Conservation (phyloP, 2,797 vertebrate genomes). For the Lepidocolaptes lacrymiger region DNA sequence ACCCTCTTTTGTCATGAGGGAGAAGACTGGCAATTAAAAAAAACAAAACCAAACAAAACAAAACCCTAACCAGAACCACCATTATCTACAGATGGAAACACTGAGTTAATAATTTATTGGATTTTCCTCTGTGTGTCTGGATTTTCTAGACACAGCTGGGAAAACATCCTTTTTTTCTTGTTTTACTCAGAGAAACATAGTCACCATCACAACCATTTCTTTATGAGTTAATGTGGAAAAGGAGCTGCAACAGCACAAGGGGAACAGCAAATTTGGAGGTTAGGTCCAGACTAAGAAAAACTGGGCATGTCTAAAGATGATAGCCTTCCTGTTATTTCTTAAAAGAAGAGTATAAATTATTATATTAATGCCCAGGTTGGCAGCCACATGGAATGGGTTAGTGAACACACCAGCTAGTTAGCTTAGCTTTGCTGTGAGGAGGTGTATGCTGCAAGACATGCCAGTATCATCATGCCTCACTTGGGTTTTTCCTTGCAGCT, state of each 20-base stretch:
- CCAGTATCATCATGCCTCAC: not conserved
- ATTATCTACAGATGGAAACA: slow-evolving; percentile 3
- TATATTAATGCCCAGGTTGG: not conserved
- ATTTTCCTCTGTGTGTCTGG: not conserved
- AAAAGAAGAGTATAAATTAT: not conserved
- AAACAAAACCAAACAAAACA: too few relatives aligned
- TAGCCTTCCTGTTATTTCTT: not conserved
- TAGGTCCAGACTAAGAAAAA: not conserved
- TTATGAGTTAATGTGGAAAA: not conserved
- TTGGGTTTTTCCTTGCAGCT: not conserved
- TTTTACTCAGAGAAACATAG: not conserved
- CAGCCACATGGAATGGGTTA: not conserved
- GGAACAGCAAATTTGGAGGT: not conserved
- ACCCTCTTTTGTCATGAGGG: not conserved
- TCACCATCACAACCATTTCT: not conserved
- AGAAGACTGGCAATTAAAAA: not conserved
- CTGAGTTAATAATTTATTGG: slow-evolving; percentile 19
- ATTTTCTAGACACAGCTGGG: not conserved
- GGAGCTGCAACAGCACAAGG: not conserved
- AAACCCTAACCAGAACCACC: not conserved
- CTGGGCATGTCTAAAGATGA: not conserved
- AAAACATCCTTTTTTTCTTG: not conserved
- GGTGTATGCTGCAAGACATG: not conserved
- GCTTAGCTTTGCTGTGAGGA: not conserved
- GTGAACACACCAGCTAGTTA: not conserved